Conservation (phyloP, 2,797 vertebrate species). For the Hippocampus kuda region DNA sequence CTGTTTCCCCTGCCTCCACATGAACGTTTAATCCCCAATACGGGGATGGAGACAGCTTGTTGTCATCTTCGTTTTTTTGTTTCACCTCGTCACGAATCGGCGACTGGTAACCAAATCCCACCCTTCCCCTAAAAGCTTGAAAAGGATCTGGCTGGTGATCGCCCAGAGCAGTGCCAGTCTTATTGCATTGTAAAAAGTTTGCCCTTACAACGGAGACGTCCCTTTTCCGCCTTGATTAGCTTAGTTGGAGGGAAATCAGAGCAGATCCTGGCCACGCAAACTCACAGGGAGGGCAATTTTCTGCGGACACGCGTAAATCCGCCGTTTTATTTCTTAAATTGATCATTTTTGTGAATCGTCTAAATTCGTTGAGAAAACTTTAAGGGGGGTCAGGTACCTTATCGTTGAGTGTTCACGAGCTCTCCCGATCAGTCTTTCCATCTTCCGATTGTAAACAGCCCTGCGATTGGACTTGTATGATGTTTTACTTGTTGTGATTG, state of each 20-base stretch:
- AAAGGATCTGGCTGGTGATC: conserved; percentile 7
- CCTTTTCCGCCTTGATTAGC: conserved; percentile 25
- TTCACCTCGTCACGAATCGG: conserved; percentile 17
- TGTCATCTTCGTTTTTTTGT: conserved; percentile 14
- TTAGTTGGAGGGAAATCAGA: conserved; percentile 36
- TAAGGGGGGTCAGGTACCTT: no score
- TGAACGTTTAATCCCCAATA: conserved; percentile 46
- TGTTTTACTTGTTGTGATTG: no score
- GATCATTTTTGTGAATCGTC: no score
- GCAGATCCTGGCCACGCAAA: conserved; percentile 27
- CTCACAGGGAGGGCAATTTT: no score
- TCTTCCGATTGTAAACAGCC: no score
- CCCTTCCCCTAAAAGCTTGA: background rate
- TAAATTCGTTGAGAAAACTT: no score
- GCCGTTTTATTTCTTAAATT: no score
- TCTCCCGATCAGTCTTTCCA: no score
- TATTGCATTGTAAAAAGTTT: conserved; percentile 22
- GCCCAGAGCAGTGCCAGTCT: conserved; percentile 13
- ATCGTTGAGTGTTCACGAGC: no score
- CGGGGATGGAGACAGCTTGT: conserved; percentile 17
- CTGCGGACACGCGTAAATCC: no score
- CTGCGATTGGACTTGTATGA: no score
- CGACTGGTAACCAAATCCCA: conserved; percentile 4
- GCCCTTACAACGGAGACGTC: conserved; percentile 34
- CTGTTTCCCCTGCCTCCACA: conserved; percentile 26